Conservation (phyloP, 1,140 invertebrate species). For the Drosophila gunungcola region DNA sequence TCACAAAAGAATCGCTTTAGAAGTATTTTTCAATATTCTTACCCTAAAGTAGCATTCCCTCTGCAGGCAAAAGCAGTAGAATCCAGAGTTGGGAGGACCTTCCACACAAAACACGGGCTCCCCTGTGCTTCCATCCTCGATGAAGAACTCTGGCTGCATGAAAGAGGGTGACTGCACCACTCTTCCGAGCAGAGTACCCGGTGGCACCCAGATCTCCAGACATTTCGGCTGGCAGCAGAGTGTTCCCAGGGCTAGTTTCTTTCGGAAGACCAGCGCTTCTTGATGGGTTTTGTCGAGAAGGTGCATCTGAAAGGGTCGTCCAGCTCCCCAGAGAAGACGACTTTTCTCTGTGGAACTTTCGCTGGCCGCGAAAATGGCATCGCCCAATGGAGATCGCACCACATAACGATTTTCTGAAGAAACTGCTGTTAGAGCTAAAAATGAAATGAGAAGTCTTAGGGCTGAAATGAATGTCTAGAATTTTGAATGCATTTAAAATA, state of each 20-base stretch:
- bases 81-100: conserved; percentile 80
- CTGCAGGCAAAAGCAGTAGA: conserved; percentile 79
- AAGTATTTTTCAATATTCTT: background rate
- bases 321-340: conserved; percentile 87
- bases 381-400: conserved; percentile 87
- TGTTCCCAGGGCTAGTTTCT: conserved; percentile 85
- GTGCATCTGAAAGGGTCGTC: conserved; percentile 87
- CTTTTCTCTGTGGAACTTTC: conserved; percentile 86
- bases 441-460: background rate
- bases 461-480: background rate
- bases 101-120: conserved; percentile 85
- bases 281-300: conserved; percentile 88
- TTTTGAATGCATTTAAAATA: conserved; percentile 11
- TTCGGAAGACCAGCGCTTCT: conserved; percentile 87
- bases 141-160: conserved; percentile 82
- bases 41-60: conserved; percentile 86
- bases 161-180: conserved; percentile 85
- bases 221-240: conserved; percentile 73
- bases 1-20: too few relatives aligned
- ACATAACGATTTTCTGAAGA: conserved; percentile 88
- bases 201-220: conserved; percentile 85
- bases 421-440: conserved; percentile 76
- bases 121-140: conserved; percentile 82
- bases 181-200: conserved; percentile 85
- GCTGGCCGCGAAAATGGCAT: conserved; percentile 87